Base-by-base conservation (phyloP, 1,140 invertebrate species). In the Dendrolimus kikuchii region DNA sequence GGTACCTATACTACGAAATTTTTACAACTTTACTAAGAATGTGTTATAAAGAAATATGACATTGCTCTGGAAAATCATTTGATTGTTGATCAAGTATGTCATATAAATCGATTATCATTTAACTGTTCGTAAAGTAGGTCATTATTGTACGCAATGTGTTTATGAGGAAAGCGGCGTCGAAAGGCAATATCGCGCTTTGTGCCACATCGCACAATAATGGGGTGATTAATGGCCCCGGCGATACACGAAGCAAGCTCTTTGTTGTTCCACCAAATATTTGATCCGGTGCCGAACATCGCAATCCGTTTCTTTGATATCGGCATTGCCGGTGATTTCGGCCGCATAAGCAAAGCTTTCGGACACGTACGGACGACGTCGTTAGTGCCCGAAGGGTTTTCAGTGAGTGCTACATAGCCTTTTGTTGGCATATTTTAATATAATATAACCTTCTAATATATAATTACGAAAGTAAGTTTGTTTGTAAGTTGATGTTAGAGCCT, bases 261-360 rank as follows among this genome's bases (percentile, higher is more conserved):
- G 75, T 81, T 74, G 69, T 60, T 68, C 23, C 57, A 51, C 59
- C 68, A 78, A 81, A 81, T 77, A 78, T 77, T 81, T 73, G 68
- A 72, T 75, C 59, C 60, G 61, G 59, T 55, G 61, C 55, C 68
- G 61, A 51, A 66, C 68, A 52, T 59, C 61, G 58, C 68, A 77
- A 74, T 71, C 64, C 63, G 54, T 71, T 66, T 63, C 64, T 74
- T 76, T 76, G 66, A 74, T 67, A 71, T 69, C 64, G 61, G 53
- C 62, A 55, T 55, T 55, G 60, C 57, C 60, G 52, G 59, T 49
- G 58, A 65, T 64, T 59, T 69, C 46, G 54, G 49, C 57, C 49
- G 42, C 48, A 53, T 58, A 56, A 64, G 56, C 49, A 60, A 53
- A 66, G 54, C 49, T 60, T 46, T 44, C 45, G 37, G 43, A 43